phyloP scores from a whole-genome alignment of 2,888 invertebrate genomes.

The Leucoptera coffeella region DNA sequence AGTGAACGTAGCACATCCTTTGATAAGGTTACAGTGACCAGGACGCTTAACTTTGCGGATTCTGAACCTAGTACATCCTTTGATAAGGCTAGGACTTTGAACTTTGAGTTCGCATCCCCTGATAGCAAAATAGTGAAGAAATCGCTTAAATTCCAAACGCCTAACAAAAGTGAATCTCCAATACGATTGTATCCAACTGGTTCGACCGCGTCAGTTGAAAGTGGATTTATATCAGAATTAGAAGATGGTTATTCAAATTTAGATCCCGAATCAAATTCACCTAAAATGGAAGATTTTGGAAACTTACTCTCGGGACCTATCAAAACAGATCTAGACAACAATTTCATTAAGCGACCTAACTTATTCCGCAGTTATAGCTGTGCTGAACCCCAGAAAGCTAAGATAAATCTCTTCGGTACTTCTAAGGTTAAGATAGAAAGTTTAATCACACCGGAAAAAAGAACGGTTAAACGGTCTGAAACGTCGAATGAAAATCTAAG shows the following conservation, averaged over 20 bases:
- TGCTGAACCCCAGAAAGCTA: slow-evolving; percentile 19
- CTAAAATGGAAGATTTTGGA: slow-evolving; percentile 29
- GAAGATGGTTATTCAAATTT: slow-evolving; percentile 36
- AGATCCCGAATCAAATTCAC: slow-evolving; percentile 28
- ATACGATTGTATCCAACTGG: slow-evolving; percentile 22
- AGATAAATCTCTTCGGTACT: slow-evolving; percentile 16
- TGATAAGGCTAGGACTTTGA: background rate
- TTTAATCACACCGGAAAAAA: no score
- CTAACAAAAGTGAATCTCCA: slow-evolving; percentile 17
- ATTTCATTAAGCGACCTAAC: slow-evolving; percentile 14
- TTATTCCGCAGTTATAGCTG: slow-evolving; percentile 26
- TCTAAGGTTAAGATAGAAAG: no score
- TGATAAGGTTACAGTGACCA: slow-evolving; percentile 16
- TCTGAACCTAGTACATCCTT: slow-evolving; percentile 4
- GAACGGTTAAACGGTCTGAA: slow-evolving; percentile 59
- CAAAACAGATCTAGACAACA: slow-evolving; percentile 16
- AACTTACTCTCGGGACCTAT: slow-evolving; percentile 30
- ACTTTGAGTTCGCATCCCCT: no score
- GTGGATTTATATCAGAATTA: slow-evolving; percentile 38
- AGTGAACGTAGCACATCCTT: slow-evolving; percentile 34
- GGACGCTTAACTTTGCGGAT: slow-evolving; percentile 36
- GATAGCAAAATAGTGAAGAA: slow-evolving; percentile 35
- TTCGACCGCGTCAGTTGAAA: slow-evolving; percentile 35
- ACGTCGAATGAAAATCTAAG: slow-evolving; percentile 19
- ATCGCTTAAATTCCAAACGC: slow-evolving; percentile 32